Evolutionary conservation across 2,888 invertebrate species (phyloP).

Genomic region (Ophion ellenae): DNA sequence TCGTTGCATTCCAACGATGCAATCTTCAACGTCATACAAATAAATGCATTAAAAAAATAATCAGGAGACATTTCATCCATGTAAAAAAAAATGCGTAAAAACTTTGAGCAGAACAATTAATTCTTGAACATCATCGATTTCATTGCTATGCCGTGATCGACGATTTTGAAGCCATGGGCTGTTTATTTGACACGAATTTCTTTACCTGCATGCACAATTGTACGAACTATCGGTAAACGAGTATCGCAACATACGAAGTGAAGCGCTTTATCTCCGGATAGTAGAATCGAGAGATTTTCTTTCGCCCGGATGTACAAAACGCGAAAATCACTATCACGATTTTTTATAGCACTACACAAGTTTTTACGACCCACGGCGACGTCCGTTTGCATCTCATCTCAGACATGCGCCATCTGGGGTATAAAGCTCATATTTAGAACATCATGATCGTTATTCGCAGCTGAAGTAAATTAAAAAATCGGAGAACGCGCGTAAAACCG

Average conservation of each 20-base stretch:
- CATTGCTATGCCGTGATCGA: no score
- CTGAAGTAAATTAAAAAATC: conserved; percentile 11
- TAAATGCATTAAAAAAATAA: no score
- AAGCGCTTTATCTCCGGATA: conserved; percentile 21
- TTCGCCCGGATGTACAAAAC: conserved; percentile 28
- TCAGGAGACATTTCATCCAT: no score
- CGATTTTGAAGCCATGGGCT: no score
- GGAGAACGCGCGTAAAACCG: conserved; percentile 1
- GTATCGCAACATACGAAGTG: conserved; percentile 2
- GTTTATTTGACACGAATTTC: background rate
- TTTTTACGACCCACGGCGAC: conserved; percentile 41
- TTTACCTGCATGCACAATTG: background rate
- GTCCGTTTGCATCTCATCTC: conserved; percentile 44
- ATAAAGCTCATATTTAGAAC: conserved; percentile 34
- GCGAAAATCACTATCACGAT: conserved; percentile 31
- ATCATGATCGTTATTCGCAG: conserved; percentile 41
- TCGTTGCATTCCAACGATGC: no score
- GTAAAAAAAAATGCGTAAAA: no score
- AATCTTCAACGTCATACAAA: no score
- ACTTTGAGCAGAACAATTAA: no score
- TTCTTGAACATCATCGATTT: no score
- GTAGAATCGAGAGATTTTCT: conserved; percentile 51
- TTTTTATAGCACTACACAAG: conserved; percentile 48
- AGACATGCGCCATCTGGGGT: conserved; percentile 35
- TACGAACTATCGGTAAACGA: conserved; percentile 11